Percentiles rank a stretch among this genome's conserved stretches.
Conservation (phyloP, 2,888 invertebrate genomes). For the Capitulum mitella region DNA sequence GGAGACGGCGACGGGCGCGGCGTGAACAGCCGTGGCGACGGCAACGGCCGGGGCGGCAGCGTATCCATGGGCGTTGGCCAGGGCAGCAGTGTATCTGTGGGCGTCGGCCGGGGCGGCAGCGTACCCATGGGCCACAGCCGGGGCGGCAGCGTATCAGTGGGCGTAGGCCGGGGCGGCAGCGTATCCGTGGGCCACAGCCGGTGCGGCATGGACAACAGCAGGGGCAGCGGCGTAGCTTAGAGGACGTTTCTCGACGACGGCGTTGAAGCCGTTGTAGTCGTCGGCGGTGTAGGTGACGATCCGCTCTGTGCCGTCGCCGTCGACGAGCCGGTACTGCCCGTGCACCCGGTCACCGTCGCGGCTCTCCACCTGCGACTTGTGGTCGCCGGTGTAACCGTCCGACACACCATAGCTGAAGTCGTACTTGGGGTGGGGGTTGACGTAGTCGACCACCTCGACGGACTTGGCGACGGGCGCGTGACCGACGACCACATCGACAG, state of each 20-base stretch:
- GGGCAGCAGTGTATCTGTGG: background rate
- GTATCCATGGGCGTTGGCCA: too few species aligned
- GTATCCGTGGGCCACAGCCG: too few species aligned
- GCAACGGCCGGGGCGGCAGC: slow-evolving; percentile 5
- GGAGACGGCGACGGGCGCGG: background rate
- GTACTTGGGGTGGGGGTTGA: slow-evolving; percentile 26
- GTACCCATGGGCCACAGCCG: background rate
- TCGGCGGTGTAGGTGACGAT: slow-evolving; percentile 36
- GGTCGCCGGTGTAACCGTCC: slow-evolving; percentile 27
- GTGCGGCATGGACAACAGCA: too few species aligned
- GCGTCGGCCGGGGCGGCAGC: background rate
- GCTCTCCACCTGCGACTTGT: slow-evolving; percentile 26
- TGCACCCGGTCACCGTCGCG: slow-evolving; percentile 26
- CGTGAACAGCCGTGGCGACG: background rate
- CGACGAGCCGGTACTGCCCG: slow-evolving; percentile 27
- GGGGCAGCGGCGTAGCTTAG: slow-evolving; percentile 33
- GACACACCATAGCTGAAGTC: slow-evolving; percentile 27
- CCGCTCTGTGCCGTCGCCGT: slow-evolving; percentile 27
- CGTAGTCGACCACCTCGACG: background rate
- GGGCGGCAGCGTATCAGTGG: background rate
- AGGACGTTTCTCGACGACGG: slow-evolving; percentile 36
- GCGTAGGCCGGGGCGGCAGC: background rate
- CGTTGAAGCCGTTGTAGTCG: slow-evolving; percentile 35
- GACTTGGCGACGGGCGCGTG: slow-evolving; percentile 8
- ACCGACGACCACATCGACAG: background rate